Base-by-base conservation (phyloP, 2,888 invertebrate genomes). In the Lacanobia oleracea region DNA sequence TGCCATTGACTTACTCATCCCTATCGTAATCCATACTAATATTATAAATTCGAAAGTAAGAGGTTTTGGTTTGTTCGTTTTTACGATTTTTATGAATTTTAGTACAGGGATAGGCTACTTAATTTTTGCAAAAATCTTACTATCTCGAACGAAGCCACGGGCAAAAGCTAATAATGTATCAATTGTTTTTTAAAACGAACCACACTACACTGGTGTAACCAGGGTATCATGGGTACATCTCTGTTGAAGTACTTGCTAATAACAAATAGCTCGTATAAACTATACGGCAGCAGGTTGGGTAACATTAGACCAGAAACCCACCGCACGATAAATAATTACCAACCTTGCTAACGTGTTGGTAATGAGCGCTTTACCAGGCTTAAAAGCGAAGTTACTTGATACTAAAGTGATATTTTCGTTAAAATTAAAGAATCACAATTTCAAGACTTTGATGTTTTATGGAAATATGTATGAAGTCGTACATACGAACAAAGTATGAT, bases 201-300 rank as follows among this genome's bases (percentile, higher is more conserved):
- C 33, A 56, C 18, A 56, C 0, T 37, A 37, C 37, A 2, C 37
- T 37, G 7, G n/a, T 57, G 12, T 37, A 12, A 57, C 37, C n/a
- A 37, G 14, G 37, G n/a, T 37, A n/a, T 12, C n/a, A 37, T 57
- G 6, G 37, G 57, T 37, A 33, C 18, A 64, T 27, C 6, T 56
- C 40, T 48, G 18, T 27, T 12, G 6, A 40, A 59, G 45, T 62
- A 40, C 27, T 23, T 16, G 23, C 10, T 51, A 43, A 43, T 66
- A 43, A 66, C 66, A 66, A 45, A 50, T 66, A 66, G 37, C 43
- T 51, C 14, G 5, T 37, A 51, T 66, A 74, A 74, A 74, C 57
- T 57, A 57, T 12, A 23, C 57, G 8, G 33, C 14, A 37, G 37
- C 66, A 37, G 50, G 57, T 74, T 57, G 27, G 21, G 67, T 53